phyloP scores from a whole-genome alignment of 2,888 invertebrate genomes.

The Psococerastis gibbosa region DNA sequence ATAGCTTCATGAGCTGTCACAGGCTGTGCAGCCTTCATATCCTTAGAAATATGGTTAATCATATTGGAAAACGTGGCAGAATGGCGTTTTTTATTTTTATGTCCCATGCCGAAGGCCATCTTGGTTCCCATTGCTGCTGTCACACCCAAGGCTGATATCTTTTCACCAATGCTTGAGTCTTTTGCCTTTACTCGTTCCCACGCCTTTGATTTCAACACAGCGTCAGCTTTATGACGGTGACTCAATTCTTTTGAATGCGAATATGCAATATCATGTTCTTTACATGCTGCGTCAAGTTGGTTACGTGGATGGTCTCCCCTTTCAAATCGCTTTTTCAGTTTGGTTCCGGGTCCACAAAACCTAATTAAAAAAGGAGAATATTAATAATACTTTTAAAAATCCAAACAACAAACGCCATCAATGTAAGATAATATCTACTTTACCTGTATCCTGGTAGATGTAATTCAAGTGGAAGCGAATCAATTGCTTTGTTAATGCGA shows the following conservation, averaged over 20 bases:
- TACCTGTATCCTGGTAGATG: constrained; percentile 2
- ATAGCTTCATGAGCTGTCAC: not conserved
- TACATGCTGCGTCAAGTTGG: constrained; percentile 21
- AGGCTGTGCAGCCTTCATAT: not conserved
- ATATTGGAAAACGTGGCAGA: constrained; percentile 1
- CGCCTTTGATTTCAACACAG: constrained; percentile 10
- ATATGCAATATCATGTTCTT: constrained; percentile 22
- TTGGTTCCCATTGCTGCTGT: constrained; percentile 16
- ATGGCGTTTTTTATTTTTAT: constrained; percentile 4
- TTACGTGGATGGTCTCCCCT: constrained; percentile 23
- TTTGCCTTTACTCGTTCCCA: constrained; percentile 14
- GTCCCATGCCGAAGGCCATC: constrained; percentile 14
- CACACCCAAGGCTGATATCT: constrained; percentile 13
- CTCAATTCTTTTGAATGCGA: constrained; percentile 13
- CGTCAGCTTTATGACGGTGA: constrained; percentile 13
- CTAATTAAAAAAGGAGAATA: too few species aligned
- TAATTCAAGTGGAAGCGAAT: not conserved
- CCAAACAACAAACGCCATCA: too few species aligned
- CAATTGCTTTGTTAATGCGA: not conserved
- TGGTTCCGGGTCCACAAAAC: constrained; percentile 13
- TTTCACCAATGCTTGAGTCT: constrained; percentile 14
- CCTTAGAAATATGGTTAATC: not conserved
- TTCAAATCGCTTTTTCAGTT: constrained; percentile 17
- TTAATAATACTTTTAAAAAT: too few species aligned
- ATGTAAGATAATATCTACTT: too few species aligned